Percentiles rank a stretch among this genome's conserved stretches.
phyloP scores from a whole-genome alignment of 2,113 vertebrate genomes.

The Sciurus niger region DNA sequence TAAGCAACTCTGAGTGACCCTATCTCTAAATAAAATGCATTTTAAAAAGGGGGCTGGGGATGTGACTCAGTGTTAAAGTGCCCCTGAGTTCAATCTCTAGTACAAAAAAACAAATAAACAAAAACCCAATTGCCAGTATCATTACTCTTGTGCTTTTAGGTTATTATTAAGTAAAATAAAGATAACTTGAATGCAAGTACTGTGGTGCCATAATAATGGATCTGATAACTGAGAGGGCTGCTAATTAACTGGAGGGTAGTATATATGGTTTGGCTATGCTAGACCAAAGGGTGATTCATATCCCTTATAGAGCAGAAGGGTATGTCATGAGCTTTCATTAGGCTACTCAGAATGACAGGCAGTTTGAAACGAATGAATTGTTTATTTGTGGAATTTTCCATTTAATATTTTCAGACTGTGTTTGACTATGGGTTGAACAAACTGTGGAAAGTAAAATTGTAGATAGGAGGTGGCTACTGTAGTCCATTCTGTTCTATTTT shows the following conservation, averaged over 20 bases:
- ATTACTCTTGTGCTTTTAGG: not conserved
- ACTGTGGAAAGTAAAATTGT: not conserved
- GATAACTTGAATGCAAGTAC: not conserved
- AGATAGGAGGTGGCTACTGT: not conserved
- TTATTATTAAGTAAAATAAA: not conserved
- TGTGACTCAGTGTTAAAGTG: too few species aligned
- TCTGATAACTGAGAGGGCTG: not conserved
- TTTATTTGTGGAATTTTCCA: not conserved
- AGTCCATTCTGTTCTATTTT: constrained; percentile 34
- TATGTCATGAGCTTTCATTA: not conserved
- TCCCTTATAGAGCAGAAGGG: not conserved
- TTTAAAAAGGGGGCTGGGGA: too few species aligned
- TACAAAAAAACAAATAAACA: too few species aligned
- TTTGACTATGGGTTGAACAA: not conserved
- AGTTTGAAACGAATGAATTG: not conserved
- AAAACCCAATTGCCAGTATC: not conserved
- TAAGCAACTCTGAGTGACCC: too few species aligned
- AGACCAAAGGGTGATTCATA: not conserved
- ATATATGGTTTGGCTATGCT: not conserved
- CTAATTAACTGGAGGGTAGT: not conserved
- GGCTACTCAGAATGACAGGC: not conserved
- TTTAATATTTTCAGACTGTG: not conserved
- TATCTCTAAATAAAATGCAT: too few species aligned
- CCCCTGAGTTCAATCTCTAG: too few species aligned
- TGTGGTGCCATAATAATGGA: too few species aligned